These are phyloP conservation scores for Drusus annulatus DNA, from an alignment of 1,140 invertebrate genomes.

Conservation along the genomic window DNA sequence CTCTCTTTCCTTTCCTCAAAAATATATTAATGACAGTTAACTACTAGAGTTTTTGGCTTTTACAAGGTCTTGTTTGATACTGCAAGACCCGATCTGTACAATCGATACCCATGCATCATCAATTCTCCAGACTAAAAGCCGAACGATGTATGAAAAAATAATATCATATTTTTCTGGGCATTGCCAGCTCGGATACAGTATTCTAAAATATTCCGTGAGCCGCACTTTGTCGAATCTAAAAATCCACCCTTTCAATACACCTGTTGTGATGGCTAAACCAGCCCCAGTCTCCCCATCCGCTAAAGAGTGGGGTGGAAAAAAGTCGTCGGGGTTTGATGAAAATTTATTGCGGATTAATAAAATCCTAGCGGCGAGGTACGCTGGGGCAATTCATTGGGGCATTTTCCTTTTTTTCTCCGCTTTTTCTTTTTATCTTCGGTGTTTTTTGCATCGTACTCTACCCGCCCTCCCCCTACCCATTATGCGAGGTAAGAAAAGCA, in stretches of 20 bases:
- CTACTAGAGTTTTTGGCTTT: too few species aligned
- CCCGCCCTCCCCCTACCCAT: neutral
- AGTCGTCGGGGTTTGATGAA: constrained; percentile 10
- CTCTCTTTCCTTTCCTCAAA: too few species aligned
- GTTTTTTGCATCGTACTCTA: neutral
- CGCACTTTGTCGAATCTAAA: neutral
- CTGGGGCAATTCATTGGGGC: constrained; percentile 8
- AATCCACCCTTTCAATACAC: constrained; percentile 5
- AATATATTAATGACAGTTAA: too few species aligned
- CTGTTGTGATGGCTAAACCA: constrained; percentile 1
- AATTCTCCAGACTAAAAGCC: too few species aligned
- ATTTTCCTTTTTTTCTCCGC: neutral
- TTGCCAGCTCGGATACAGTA: neutral
- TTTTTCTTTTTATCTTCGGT: neutral
- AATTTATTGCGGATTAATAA: constrained; percentile 21
- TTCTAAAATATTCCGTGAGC: neutral
- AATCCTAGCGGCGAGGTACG: constrained; percentile 16
- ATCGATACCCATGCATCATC: too few species aligned
- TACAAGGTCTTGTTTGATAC: too few species aligned
- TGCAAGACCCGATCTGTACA: too few species aligned
- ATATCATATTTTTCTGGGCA: neutral
- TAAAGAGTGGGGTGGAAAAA: neutral
- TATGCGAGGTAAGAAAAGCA: neutral
- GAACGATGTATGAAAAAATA: neutral
- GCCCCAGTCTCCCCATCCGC: neutral